Evolutionary conservation across 2,113 vertebrate species (phyloP).

Genomic region (Crypturellus undulatus): DNA sequence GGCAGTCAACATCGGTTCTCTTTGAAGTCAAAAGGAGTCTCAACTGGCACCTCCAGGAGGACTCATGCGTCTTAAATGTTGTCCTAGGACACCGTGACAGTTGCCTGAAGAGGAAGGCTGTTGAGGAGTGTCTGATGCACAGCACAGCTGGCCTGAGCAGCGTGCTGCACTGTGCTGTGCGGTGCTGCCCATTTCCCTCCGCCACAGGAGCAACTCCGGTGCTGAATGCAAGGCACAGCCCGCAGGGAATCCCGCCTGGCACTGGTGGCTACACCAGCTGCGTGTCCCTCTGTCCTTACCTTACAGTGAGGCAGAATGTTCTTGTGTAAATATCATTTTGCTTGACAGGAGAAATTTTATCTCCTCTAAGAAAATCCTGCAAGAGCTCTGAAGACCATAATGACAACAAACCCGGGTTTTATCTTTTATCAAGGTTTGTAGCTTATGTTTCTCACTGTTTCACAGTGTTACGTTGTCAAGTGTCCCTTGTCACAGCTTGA

Average conservation of each 20-base stretch:
- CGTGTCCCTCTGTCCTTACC: constrained; percentile 9
- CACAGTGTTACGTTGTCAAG: neutral
- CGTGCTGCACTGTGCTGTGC: neutral
- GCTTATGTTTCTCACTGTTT: neutral
- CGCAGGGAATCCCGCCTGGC: neutral
- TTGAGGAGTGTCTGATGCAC: rapidly evolving
- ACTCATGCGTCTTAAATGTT: neutral
- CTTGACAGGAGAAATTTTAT: neutral
- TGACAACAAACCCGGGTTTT: neutral
- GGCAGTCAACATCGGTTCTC: neutral
- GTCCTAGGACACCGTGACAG: neutral
- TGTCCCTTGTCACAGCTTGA: neutral
- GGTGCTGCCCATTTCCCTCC: neutral
- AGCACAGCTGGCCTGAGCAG: neutral
- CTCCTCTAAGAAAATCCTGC: neutral
- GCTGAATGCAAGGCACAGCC: neutral
- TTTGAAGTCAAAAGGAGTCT: neutral
- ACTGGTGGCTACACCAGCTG: neutral
- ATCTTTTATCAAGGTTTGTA: neutral
- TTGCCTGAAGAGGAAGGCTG: neutral
- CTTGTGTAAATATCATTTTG: neutral
- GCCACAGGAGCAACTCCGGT: neutral
- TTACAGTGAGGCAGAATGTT: neutral
- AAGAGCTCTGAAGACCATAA: neutral
- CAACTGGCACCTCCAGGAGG: neutral